Base-by-base conservation (phyloP, 2,113 vertebrate species). In the Falco punctatus region DNA sequence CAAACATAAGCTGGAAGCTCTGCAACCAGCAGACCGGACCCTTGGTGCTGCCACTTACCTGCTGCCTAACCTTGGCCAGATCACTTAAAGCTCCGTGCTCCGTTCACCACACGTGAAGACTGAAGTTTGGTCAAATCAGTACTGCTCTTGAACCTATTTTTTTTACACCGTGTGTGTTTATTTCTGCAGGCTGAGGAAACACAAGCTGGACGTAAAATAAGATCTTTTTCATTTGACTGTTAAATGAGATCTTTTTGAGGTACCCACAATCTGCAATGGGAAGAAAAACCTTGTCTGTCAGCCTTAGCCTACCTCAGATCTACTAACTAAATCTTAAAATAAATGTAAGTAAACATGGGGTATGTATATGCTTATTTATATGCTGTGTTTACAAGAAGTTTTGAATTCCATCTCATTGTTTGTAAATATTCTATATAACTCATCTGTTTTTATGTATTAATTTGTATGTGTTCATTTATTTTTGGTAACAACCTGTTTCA, bases 401-500 rank as follows among this genome's bases (percentile, higher is more conserved):
- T 89, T 96, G 90, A 97, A 96, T 96, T 95, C 78, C 54, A 92
- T 96, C 94, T 94, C 95, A 88, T 97, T 98, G 97, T 98, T 97
- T 96, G 96, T 95, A 98, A 98, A 98, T 98, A 98, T 97, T 97
- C 97, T 96, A 96, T 96, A 97, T 86, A 96, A 95, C 94, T 96
- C 94, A 91, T 97, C 97, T 98, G 97, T 91, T 95, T 97, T 97
- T 95, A 95, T 98, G 96, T 97, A 97, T 97, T 97, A 97, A 98
- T 98, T 97, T 94, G 94, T 96, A 97, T 97, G 96, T 93, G 95
- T 96, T 97, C 96, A 93, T 97, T 96, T 97, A 96, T 97, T 97
- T 97, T 94, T 96, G 94, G 97, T 97, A 97, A 61, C 96, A 97
- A 97, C 96, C 96, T 97, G 97, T 96, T 97, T 97, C 89, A 94